Base-by-base conservation (phyloP, 2,797 vertebrate genomes). In the Gila robusta region DNA sequence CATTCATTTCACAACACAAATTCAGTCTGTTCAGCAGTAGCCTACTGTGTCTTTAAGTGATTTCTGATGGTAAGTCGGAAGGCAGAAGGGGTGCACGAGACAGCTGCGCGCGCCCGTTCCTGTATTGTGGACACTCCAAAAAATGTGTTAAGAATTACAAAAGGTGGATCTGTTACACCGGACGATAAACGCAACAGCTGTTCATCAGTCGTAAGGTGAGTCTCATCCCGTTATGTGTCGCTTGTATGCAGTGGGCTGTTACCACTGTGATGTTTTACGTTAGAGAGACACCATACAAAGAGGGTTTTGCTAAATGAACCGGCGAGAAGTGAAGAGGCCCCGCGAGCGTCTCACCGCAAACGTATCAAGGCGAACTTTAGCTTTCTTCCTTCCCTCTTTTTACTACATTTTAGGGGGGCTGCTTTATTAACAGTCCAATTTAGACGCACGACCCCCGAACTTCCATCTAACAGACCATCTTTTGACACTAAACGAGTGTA, bases 271-370 rank as follows among this genome's bases (percentile, higher is more conserved):
- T 72, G 44, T 81, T 79, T 23, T 52, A 73, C 37, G 12, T 17
- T 23, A 6, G 8, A 32, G 26, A 78, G 39, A 72, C 37, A 90
- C 90, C 86, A 88, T 94, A 95, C 94, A 96, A 96, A 95, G 93
- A 79, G 92, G 92, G 94, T 94, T 89, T 92, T 74, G 71, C 91
- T 88, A 93, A 93, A 95, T 93, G 94, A 93, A 93, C 94, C 95
- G 95, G 95, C 93, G 94, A 78, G 73, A 88, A 93, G 94, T 90
- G 91, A 91, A 86, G 88, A 91, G 95, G 95, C 94, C 95, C 96
- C 94, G 94, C 90, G 88, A 91, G 90, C 92, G 92, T 91, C 78
- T 91, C 93, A 39, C 82, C 86, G 91, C 88, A 91, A 77, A 82
- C 93, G 89, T 93, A 90, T 67, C 91, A 88, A 87, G 89, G 89